Conservation (phyloP, 2,113 vertebrate genomes). For the Cinclus cinclus region DNA sequence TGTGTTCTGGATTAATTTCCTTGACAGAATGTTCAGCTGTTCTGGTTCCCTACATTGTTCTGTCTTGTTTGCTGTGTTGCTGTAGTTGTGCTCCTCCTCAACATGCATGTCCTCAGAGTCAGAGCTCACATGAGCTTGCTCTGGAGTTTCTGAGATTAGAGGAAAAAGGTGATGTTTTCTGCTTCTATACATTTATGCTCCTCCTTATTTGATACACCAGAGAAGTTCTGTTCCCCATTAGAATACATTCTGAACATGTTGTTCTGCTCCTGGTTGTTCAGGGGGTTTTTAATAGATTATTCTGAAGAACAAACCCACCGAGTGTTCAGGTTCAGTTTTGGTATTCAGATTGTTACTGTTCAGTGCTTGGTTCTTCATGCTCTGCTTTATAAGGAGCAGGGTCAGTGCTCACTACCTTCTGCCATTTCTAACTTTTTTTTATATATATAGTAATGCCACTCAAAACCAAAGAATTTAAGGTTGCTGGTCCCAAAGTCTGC, state of each 20-base stretch:
- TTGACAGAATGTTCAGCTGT: neutral
- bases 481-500: neutral
- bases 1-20: neutral
- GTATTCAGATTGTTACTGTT: neutral
- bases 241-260: neutral
- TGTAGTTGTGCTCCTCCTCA: neutral
- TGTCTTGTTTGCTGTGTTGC: neutral
- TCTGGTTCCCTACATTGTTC: neutral
- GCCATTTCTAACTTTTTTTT: neutral
- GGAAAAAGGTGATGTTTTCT: neutral
- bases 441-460: neutral
- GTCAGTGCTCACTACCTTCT: neutral
- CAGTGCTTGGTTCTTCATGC: neutral
- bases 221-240: neutral
- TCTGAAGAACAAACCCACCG: neutral
- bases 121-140: neutral
- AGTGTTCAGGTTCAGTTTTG: neutral
- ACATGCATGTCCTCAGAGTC: neutral
- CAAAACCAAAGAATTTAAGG: neutral
- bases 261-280: neutral
- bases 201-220: neutral
- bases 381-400: neutral
- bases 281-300: neutral
- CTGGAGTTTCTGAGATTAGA: neutral
- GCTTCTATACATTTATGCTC: neutral